phyloP scores from a whole-genome alignment of 2,888 invertebrate genomes.

The Drosophila longiperda region DNA sequence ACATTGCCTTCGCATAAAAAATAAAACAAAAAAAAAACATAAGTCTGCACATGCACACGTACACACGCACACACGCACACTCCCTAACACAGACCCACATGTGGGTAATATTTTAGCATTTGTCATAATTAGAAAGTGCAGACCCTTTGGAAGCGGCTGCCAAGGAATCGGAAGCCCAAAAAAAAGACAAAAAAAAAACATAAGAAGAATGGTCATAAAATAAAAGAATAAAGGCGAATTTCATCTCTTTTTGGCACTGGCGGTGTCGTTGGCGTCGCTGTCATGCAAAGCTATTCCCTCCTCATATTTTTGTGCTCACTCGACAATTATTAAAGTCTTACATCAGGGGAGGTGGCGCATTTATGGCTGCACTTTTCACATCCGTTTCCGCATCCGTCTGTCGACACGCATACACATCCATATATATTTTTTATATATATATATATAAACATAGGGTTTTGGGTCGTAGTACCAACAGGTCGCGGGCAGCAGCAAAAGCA shows the following conservation, averaged over 20 bases:
- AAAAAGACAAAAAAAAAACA: constrained; percentile 2
- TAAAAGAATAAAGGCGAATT: constrained; percentile 71
- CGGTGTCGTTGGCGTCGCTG: constrained; percentile 9
- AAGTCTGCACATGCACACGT: constrained; percentile 1
- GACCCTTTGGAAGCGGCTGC: constrained; percentile 60
- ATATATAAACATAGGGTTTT: constrained; percentile 6
- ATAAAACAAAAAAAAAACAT: constrained; percentile 8
- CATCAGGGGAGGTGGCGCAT: constrained; percentile 72
- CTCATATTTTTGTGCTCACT: constrained; percentile 27
- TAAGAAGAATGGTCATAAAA: constrained; percentile 64
- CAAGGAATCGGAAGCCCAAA: constrained; percentile 25
- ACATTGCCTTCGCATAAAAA: constrained; percentile 35
- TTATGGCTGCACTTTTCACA: constrained; percentile 81
- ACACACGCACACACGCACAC: constrained; percentile 19
- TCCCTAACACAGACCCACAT: constrained; percentile 12
- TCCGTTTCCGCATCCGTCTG: constrained; percentile 77
- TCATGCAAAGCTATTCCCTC: constrained; percentile 21
- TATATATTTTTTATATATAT: not conserved
- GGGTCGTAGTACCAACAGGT: constrained; percentile 58
- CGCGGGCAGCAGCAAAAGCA: constrained; percentile 73
- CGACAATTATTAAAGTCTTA: constrained; percentile 78
- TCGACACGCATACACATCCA: constrained; percentile 58
- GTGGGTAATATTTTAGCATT: constrained; percentile 73
- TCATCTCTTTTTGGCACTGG: constrained; percentile 57
- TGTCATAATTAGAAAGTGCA: constrained; percentile 76